Conservation (phyloP, 1,140 invertebrate species). For the Marisa cornuarietis region DNA sequence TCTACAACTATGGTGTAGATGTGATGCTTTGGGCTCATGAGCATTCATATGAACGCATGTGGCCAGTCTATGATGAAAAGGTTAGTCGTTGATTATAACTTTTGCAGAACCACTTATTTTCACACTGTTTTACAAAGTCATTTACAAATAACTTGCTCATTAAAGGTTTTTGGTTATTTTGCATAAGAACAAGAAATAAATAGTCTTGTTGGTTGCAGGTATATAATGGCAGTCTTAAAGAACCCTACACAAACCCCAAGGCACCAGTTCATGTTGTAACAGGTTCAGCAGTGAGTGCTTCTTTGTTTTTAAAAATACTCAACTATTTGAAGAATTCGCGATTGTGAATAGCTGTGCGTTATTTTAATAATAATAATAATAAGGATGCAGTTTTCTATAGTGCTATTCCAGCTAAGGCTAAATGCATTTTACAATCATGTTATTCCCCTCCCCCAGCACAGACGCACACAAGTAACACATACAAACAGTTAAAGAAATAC, state of each 20-base stretch:
- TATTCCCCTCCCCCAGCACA: too few species aligned
- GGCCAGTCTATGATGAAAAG: slow-evolving; percentile 84
- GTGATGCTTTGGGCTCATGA: slow-evolving; percentile 96
- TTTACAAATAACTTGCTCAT: not conserved
- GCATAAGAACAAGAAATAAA: not conserved
- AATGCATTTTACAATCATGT: too few species aligned
- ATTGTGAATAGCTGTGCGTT: too few species aligned
- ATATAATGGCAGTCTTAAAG: slow-evolving; percentile 51
- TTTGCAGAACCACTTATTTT: too few species aligned
- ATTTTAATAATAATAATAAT: too few species aligned
- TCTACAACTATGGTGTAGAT: slow-evolving; percentile 91
- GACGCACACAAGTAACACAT: too few species aligned
- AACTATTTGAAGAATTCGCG: too few species aligned
- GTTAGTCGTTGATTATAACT: slow-evolving; percentile 10
- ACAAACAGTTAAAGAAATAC: too few species aligned
- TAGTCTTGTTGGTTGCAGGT: slow-evolving; percentile 43
- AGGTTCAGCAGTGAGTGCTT: slow-evolving; percentile 83
- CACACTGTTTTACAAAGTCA: too few species aligned
- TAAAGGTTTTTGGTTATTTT: not conserved
- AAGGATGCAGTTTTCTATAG: too few species aligned
- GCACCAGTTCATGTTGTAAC: slow-evolving; percentile 93
- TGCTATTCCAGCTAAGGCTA: too few species aligned
- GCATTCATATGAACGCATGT: slow-evolving; percentile 94
- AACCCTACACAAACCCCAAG: slow-evolving; percentile 86
- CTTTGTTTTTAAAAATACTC: not conserved